A percentile compares a stretch with the other conserved stretches of the same genome.
These are phyloP conservation scores for Metacarcinus magister DNA, from an alignment of 2,888 invertebrate species.

Conservation along the genomic window DNA sequence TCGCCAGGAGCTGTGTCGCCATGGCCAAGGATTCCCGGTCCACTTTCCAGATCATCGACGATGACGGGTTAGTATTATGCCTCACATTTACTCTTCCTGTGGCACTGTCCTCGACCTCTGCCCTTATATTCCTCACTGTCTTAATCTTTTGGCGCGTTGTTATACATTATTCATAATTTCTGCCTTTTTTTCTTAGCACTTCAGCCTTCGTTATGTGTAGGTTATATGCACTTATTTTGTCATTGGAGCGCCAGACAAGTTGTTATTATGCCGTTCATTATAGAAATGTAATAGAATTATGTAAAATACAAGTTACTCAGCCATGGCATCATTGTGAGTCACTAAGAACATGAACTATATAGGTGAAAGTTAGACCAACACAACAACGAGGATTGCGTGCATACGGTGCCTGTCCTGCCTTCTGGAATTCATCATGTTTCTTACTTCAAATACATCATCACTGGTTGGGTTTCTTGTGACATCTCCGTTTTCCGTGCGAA, in stretches of 20 bases:
- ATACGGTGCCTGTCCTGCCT: background rate
- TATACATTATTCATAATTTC: background rate
- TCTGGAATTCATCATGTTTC: background rate
- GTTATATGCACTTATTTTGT: no score
- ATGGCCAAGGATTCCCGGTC: slow-evolving; percentile 98
- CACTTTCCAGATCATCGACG: slow-evolving; percentile 97
- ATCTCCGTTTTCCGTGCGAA: background rate
- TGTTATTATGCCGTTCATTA: no score
- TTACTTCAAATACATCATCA: background rate
- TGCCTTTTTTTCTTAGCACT: background rate
- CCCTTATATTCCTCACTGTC: no score
- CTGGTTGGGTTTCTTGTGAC: background rate
- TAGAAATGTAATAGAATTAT: no score
- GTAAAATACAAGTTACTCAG: no score
- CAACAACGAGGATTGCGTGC: background rate
- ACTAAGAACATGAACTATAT: no score
- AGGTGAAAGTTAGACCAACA: background rate
- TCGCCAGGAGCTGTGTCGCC: slow-evolving; percentile 97
- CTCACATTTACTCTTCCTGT: background rate
- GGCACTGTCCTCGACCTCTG: background rate
- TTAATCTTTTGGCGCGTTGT: background rate
- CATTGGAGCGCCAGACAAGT: no score
- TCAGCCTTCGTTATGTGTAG: background rate
- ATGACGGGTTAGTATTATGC: slow-evolving; percentile 90
- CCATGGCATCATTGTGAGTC: no score